These are phyloP conservation scores for Hippolais icterina DNA, from an alignment of 2,113 vertebrate genomes.

Conservation along the genomic window DNA sequence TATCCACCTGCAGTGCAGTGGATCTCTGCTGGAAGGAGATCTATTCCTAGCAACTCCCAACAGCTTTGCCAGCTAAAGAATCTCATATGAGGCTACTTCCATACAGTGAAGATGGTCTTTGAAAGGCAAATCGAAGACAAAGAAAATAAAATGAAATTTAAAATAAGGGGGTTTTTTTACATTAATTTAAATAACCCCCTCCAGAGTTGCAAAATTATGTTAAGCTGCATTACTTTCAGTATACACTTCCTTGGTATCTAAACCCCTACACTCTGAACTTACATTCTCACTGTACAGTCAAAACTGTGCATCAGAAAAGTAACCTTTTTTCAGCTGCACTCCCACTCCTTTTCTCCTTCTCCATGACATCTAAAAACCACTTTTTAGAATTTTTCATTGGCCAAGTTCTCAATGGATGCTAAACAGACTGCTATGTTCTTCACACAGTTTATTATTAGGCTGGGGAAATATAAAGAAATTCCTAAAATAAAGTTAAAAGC, in stretches of 20 bases:
- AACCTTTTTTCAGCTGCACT: neutral
- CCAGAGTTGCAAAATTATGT: neutral
- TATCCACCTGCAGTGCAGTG: neutral
- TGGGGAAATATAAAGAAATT: neutral
- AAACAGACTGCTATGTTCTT: neutral
- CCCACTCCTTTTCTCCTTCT: neutral
- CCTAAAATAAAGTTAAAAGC: neutral
- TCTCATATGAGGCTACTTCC: neutral
- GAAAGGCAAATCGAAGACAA: neutral
- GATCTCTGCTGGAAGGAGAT: neutral
- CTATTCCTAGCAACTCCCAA: neutral
- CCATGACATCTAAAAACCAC: neutral
- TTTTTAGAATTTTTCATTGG: neutral
- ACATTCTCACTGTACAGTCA: neutral
- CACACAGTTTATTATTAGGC: neutral
- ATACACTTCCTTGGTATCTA: neutral
- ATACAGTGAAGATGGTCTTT: neutral
- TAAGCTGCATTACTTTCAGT: neutral
- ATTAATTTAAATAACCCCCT: neutral
- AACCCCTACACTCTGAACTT: neutral
- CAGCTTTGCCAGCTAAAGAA: neutral
- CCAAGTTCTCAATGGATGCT: neutral
- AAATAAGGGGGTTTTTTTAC: neutral
- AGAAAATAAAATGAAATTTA: neutral
- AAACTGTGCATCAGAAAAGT: neutral